These are phyloP conservation scores for Omphaloscelis lunosa DNA, from an alignment of 2,888 invertebrate genomes.

Conservation along the genomic window DNA sequence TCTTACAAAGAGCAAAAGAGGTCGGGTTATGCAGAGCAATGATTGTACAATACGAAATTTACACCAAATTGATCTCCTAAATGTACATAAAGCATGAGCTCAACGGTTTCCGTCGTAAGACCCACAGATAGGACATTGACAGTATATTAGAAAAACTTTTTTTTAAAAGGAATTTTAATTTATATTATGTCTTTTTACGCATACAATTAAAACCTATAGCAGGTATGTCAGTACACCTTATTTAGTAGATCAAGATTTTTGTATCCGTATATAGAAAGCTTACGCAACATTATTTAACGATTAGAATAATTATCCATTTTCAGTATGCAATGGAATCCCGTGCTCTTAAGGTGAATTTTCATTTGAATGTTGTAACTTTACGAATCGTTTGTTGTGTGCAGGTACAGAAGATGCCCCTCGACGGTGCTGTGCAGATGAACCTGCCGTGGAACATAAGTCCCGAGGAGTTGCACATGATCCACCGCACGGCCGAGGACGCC, in stretches of 20 bases:
- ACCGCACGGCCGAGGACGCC: slow-evolving; percentile 86
- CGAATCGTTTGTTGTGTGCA: slow-evolving; percentile 40
- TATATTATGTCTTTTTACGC: neutral
- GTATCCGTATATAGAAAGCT: neutral
- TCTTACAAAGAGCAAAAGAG: too few relatives aligned
- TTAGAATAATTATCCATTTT: slow-evolving; percentile 14
- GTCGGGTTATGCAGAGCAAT: too few relatives aligned
- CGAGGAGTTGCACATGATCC: slow-evolving; percentile 85
- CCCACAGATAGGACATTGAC: slow-evolving; percentile 6
- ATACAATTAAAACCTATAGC: neutral
- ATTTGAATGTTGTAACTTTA: slow-evolving; percentile 1
- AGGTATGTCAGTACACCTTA: slow-evolving; percentile 8
- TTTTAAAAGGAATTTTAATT: neutral
- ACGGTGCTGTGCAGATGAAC: slow-evolving; percentile 84
- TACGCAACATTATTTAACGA: slow-evolving; percentile 9
- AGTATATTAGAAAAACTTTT: neutral
- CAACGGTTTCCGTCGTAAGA: slow-evolving; percentile 11
- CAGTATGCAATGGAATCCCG: neutral
- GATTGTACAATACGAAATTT: slow-evolving; percentile 15
- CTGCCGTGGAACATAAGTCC: slow-evolving; percentile 87
- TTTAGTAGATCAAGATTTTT: slow-evolving; percentile 20
- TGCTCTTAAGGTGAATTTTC: neutral
- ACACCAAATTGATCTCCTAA: slow-evolving; percentile 16
- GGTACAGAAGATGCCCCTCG: slow-evolving; percentile 85
- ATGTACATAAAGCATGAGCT: slow-evolving; percentile 20